phyloP scores from a whole-genome alignment of 2,113 vertebrate species.

The Pterocles orientalis region DNA sequence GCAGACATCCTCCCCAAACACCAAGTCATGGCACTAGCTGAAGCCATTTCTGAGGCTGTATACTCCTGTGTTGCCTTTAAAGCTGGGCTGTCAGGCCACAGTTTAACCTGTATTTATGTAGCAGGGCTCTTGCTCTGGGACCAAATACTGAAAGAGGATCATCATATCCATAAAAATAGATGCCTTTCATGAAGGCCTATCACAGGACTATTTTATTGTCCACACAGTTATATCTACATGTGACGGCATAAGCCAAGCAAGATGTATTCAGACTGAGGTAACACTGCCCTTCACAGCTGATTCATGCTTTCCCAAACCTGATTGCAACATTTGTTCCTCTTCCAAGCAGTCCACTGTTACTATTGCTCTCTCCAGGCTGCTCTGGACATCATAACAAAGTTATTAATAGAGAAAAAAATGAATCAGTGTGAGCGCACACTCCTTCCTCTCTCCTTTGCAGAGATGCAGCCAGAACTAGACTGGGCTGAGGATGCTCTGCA shows the following conservation, averaged over 20 bases:
- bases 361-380: constrained; percentile 3
- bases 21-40: neutral
- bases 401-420: constrained; percentile 23
- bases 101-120: neutral
- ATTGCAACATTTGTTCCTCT: neutral
- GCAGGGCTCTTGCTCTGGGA: neutral
- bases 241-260: constrained; percentile 24
- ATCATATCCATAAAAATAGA: constrained; percentile 51
- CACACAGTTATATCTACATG: constrained; percentile 37
- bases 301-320: constrained; percentile 56
- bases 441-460: neutral
- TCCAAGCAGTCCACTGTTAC: constrained; percentile 32
- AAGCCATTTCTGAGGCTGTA: neutral
- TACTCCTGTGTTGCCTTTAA: neutral
- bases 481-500: neutral
- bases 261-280: constrained; percentile 13
- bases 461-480: neutral
- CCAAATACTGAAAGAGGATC: constrained; percentile 1
- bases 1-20: neutral
- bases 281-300: constrained; percentile 37
- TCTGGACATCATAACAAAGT: constrained; percentile 32
- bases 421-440: neutral
- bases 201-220: constrained; percentile 12
- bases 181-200: neutral
- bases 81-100: neutral